Evolutionary conservation across 1,140 invertebrate species (phyloP), one percentile per base, ranked within the genome.

Genomic region (Lethrus apterus): DNA sequence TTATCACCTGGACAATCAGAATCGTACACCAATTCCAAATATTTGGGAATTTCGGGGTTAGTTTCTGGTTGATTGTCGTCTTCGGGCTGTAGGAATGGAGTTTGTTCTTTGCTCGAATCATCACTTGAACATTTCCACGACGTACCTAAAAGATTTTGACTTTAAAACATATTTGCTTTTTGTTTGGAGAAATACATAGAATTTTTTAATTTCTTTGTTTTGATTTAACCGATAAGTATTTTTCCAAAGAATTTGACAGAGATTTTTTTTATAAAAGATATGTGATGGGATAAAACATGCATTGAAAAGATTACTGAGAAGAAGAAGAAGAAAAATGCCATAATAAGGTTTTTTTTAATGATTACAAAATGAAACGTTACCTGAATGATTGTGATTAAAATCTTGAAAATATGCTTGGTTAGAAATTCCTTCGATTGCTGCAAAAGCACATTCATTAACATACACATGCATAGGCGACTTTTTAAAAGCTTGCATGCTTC

Each of bases 11-110:
- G 11, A 42, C 45, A 41, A 30, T 59, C 55, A 11, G 54, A 55
- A 38, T 68, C 67, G 46, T 68, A 68, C 4, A 73, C 46, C 9
- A 73, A 46, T 58, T 73, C 70, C 17, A 74, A 48, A 55, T 74
- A 74, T 54, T 67, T 68, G n/a, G 67, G 71, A 31, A 65, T 58
- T 29, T 65, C 59, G 7, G 33, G 50, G 13, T 51, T 34, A 31
- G 19, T 2, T 19, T 29, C 15, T 30, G 24, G 38, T 9, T 30
- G 30, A 30, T 47, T 44, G 21, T 45, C 17, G 14, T 34, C 9
- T 18, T 46, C 51, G 18, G 42, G 5, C 3, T 52, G 35, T 29
- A 65, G 45, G 34, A 65, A 65, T 13, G 64, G 62, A 13, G 57
- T 59, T 33, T 59, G 48, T 41, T 67, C 58, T 40, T 55, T 52